phyloP scores from a whole-genome alignment of 2,797 vertebrate species.

The Galago senegalensis region DNA sequence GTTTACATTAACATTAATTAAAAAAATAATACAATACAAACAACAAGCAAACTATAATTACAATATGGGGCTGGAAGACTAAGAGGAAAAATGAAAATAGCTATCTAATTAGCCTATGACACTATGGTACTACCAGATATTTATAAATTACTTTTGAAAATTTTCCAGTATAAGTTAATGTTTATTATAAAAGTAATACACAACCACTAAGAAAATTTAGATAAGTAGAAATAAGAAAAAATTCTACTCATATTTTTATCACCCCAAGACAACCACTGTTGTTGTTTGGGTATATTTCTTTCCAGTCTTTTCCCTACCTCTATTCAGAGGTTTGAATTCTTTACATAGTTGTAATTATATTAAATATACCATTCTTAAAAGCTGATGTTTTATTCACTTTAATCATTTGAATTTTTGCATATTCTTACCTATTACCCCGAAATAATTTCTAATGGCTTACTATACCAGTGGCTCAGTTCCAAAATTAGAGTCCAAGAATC shows the following conservation, averaged over 20 bases:
- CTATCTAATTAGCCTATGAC: constrained; percentile 2
- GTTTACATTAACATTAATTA: constrained; percentile 61
- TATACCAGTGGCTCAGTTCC: background rate
- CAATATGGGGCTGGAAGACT: background rate
- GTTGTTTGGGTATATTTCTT: constrained; percentile 80
- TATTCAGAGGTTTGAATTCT: constrained; percentile 69
- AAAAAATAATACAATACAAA: constrained; percentile 55
- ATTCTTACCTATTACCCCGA: constrained; percentile 38
- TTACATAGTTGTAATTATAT: constrained; percentile 52
- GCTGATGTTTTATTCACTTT: constrained; percentile 36
- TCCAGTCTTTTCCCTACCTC: constrained; percentile 79
- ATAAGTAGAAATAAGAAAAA: constrained; percentile 62
- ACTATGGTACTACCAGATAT: background rate
- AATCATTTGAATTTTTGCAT: constrained; percentile 36
- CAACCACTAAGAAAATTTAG: constrained; percentile 70
- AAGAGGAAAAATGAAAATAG: background rate
- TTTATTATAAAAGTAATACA: constrained; percentile 86
- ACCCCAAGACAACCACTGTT: constrained; percentile 59
- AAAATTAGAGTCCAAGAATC: constrained; percentile 47
- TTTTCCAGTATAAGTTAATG: constrained; percentile 30
- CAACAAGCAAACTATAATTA: constrained; percentile 61
- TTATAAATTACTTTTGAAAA: constrained; percentile 57
- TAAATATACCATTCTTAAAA: constrained; percentile 57
- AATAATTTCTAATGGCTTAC: constrained; percentile 30
- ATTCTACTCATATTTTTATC: constrained; percentile 55